Evolutionary conservation across 2,113 vertebrate species (phyloP).

Genomic region (Mormoops blainvillei): DNA sequence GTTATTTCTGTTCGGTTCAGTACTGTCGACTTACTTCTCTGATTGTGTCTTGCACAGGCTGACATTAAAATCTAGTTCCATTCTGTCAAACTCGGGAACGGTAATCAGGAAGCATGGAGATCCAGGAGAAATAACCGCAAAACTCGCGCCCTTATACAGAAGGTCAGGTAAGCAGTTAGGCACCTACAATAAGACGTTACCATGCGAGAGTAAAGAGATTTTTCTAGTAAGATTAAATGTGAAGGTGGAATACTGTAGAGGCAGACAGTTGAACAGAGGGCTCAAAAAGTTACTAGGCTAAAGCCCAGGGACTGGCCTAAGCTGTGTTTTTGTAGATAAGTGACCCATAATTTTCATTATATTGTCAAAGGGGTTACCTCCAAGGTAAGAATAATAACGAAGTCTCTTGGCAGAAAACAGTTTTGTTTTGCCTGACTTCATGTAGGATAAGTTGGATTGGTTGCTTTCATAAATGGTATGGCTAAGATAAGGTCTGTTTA

Average conservation of each 20-base stretch:
- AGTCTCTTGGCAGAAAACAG: background rate
- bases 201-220: background rate
- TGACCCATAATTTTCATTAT: rapidly evolving
- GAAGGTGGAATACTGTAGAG: background rate
- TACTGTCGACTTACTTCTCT: background rate
- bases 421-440: background rate
- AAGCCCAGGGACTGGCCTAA: background rate
- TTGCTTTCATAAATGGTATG: background rate
- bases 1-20: rapidly evolving
- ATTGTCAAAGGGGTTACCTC: background rate
- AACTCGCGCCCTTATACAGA: background rate
- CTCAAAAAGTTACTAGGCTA: background rate
- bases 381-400: background rate
- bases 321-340: background rate
- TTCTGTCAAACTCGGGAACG: background rate
- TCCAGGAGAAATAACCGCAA: background rate
- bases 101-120: background rate
- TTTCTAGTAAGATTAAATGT: background rate
- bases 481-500: background rate
- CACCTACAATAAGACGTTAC: background rate
- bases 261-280: background rate
- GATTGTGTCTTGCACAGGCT: background rate
- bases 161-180: background rate
- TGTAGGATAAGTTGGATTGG: background rate
- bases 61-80: background rate